Evolutionary conservation across 2,888 invertebrate species (phyloP), one percentile per base, ranked within the genome.

Genomic region (Drosophila neonasuta): DNA sequence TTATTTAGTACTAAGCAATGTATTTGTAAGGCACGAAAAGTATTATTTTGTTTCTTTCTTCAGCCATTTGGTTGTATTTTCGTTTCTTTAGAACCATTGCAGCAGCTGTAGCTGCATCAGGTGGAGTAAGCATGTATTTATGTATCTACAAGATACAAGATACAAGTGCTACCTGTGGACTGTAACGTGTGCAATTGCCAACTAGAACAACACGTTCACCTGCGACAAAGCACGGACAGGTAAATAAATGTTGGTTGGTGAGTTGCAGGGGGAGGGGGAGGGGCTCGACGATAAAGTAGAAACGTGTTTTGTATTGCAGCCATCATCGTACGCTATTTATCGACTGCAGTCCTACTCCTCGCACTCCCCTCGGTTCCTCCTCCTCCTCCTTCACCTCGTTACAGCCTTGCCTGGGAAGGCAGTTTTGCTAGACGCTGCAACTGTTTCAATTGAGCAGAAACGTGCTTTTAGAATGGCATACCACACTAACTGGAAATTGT

Each of bases 121-220:
- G 42, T 10, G 13, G 29, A 39, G 13, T 13, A 5, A 24, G 5
- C 24, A 24, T 4, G 36, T 56, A 49, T 41, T 11, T 57, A 29
- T 48, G 41, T 72, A 56, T 63, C 56, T 68, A 52, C 52, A 46
- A 56, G 57, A 49, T 49, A 42, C 50, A 32, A 55, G 56, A 48
- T 44, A 45, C 52, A 60, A 59, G 62, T 30, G 20, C 76, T 73
- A 61, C 59, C 59, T 72, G 45, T 24, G 9, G 41, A 20, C 55
- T 55, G 46, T 77, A 74, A 80, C 63, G 83, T 86, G 80, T 80
- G 78, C 86, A 83, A 80, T 83, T 78, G 80, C 81, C 84, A 81
- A 81, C 86, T 81, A 84, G 86, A 81, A 81, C 80, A 80, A 77
- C 80, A 81, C 86, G 80, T 83, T 86, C 86, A 78, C 79, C 80